These are phyloP conservation scores for Coreius guichenoti DNA, from an alignment of 2,797 vertebrate species.

Conservation along the genomic window DNA sequence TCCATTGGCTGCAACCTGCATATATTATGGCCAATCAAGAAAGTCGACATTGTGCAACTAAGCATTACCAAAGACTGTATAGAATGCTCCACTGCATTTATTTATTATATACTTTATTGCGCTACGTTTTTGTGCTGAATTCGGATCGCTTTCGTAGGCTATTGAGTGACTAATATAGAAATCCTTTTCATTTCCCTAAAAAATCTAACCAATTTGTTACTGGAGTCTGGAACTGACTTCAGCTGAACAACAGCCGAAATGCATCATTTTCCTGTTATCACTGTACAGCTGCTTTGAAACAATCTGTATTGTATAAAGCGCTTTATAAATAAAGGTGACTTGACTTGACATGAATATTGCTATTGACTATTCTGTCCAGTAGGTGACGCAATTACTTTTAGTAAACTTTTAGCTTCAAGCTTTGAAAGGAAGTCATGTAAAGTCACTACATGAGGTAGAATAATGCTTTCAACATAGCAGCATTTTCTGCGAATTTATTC, in stretches of 20 bases:
- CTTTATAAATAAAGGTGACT: no score
- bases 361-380: background rate
- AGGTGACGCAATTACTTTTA: background rate
- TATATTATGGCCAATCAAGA: background rate
- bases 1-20: background rate
- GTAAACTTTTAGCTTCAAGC: background rate
- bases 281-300: no score
- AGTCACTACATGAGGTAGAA: no score
- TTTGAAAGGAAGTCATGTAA: background rate
- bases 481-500: no score
- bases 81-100: background rate
- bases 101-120: background rate
- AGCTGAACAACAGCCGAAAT: no score
- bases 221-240: no score
- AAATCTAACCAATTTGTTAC: background rate
- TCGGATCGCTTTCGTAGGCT: background rate
- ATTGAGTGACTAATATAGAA: background rate
- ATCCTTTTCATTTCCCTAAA: background rate
- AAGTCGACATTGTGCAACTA: background rate
- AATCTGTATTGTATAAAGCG: no score
- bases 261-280: no score
- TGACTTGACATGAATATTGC: no score
- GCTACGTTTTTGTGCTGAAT: background rate
- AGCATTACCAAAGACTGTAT: background rate
- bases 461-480: no score